Evolutionary conservation across 2,113 vertebrate species (phyloP), one percentile per base, ranked within the genome.

Genomic region (Entelurus aequoreus): DNA sequence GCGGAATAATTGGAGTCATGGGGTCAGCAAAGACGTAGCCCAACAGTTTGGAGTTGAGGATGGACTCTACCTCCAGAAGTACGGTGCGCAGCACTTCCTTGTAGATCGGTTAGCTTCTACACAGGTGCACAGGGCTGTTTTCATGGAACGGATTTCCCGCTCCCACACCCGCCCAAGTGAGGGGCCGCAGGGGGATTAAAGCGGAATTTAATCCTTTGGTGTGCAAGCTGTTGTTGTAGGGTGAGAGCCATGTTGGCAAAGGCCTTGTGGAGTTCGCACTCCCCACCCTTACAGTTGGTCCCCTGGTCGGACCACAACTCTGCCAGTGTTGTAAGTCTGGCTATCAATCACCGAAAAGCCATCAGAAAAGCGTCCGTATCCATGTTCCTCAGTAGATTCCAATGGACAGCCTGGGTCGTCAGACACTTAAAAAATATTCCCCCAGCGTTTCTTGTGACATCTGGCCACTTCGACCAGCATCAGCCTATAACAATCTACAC

Each of bases 1-100:
- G 10, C 4, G 36, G 21, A 36, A 19, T 9, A 4, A 36, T 54
- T 0, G 53, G 35, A 6, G 35, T 36, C 19, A 54, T 5, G 13
- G 48, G 48, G 6, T 48, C 48, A 11, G 48, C 13, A 5, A n/a
- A 15, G n/a, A n/a, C 48, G 6, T 48, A 48, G 48, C 48, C 48
- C 13, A 48, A 15, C 1, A 8, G 10, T 15, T 48, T 48, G 13
- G 47, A 65, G 28, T 62, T 68, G 10, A 62, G 19, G 13, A 56
- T 50, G 5, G 44, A 44, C 15, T 64, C 62, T 2, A 64, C 35
- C 6, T 70, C 55, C 12, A 64, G 11, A 4, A 64, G 40, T 0
- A 65, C 56, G 1, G 63, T 71, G 14, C 10, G 6, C 6, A 71
- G 62, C 8, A 65, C 68, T 0, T 65, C 62, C 9, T 60, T 16